Base-by-base conservation (phyloP, 2,113 vertebrate species). In the Cygnus atratus region DNA sequence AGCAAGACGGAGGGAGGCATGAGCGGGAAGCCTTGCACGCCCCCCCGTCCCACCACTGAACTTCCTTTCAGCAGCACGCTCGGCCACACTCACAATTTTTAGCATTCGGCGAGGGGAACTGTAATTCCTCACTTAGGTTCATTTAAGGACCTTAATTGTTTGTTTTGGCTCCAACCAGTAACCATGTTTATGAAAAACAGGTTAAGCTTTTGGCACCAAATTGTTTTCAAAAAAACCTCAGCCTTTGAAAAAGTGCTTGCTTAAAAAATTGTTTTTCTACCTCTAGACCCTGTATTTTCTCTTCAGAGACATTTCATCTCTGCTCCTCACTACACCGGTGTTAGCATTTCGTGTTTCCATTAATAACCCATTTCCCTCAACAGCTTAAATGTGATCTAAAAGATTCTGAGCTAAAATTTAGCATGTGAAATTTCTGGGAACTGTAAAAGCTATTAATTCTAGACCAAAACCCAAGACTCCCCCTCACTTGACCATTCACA, bases 141-240 rank as follows among this genome's bases (percentile, higher is more conserved):
- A 98, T 85, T 95, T 96, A 80, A 98, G 98, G 98, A 96, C 94
- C 95, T 84, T 77, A 93, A 79, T 73, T 96, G 91, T 96, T 97
- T 98, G 95, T 92, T 97, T 97, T 98, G 98, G 97, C 97, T 97
- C 95, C 79, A 81, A 95, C 29, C 46, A 88, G 91, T 65, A 95
- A 97, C 91, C 85, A 57, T 93, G 88, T 98, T 98, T 98, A 98
- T 98, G 97, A 98, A 98, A 98, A 98, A 98, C 98, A 98, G 95
- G 98, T 98, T 98, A 98, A 92, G 95, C 94, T 98, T 96, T 96
- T 98, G 98, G 98, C 98, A 98, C 96, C 94, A 95, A 97, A 98
- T 97, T 95, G 92, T 95, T 96, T 95, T 93, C 87, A 84, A 84
- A 94, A 81, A 95, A 87, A 33, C 67, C 93, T 97, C 83, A 88